Evolutionary conservation across 2,888 invertebrate species (phyloP), one percentile per base, ranked within the genome.

Genomic region (Eutolmus rufibarbis): DNA sequence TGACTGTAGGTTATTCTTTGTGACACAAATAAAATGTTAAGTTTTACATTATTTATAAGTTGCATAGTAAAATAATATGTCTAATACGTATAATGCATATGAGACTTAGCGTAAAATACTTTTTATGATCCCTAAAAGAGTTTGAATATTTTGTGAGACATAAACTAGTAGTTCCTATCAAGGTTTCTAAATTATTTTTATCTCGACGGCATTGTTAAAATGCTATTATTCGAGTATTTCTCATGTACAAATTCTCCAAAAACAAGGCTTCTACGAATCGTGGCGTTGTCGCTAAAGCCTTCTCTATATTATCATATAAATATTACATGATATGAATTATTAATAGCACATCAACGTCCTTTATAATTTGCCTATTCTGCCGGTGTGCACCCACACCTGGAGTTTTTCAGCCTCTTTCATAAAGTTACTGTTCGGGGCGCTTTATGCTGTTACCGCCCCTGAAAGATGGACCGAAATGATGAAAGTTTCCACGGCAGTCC

Each of bases 311-410:
- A 88, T 87, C 88, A 88, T 88, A 88, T 88, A 88, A 88, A 88
- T 87, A 88, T 88, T 88, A 88, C 82, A 88, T 87, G 88, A 87
- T 86, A 88, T 88, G 88, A 88, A 88, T 88, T 88, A 88, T 88
- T 88, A 88, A 88, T 88, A 87, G 87, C 85, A 86, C 88, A 87
- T 88, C 88, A 88, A 86, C 87, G 86, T 87, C 79, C 76, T 79
- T 88, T 85, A 77, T 88, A 88, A 87, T 88, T 74, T 76, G 86
- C 87, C 88, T 88, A 82, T 82, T 88, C 86, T 51, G 34, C 8
- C 19, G 84, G 46, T 81, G 28, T 81, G 23, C 3, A 66, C 66
- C 43, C 46, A 31, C 74, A 81, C 66, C 74, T 87, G 87, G n/a
- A 37, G 66, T 16, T 82, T 51, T 81, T 56, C 56, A 81, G 81